phyloP scores from a whole-genome alignment of 2,113 vertebrate genomes.

The Pomatorhinus ruficollis region DNA sequence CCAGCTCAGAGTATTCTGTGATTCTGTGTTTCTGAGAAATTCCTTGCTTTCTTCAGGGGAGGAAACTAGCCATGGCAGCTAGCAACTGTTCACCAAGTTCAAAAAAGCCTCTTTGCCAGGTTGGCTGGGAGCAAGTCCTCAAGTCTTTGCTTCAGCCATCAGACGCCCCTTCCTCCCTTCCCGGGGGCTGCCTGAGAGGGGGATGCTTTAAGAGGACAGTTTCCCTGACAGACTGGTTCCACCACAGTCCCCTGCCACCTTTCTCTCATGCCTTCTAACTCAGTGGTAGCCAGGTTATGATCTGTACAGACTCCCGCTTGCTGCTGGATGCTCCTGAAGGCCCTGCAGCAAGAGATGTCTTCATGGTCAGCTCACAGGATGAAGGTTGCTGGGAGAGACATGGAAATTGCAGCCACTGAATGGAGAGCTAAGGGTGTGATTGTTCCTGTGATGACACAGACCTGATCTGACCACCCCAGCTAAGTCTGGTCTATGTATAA shows the following conservation, averaged over 20 bases:
- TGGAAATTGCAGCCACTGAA: neutral
- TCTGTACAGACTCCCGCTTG: rapidly evolving
- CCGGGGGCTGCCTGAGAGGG: neutral
- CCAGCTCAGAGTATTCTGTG: neutral
- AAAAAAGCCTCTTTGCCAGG: neutral
- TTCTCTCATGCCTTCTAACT: neutral
- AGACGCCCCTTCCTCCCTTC: neutral
- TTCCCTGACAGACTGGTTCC: neutral
- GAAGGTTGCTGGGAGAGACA: neutral
- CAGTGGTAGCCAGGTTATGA: neutral
- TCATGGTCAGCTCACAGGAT: neutral
- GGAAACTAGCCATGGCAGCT: neutral
- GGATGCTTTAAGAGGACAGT: neutral
- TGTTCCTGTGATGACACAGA: neutral
- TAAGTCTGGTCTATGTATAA: neutral
- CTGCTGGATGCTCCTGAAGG: neutral
- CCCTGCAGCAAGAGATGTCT: neutral
- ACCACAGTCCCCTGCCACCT: neutral
- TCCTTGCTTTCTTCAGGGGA: neutral
- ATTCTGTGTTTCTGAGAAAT: neutral
- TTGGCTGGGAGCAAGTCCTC: neutral
- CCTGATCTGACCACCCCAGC: neutral
- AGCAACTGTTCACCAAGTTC: neutral
- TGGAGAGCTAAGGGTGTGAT: neutral
- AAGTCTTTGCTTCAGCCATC: neutral